These are phyloP conservation scores for Geodia barretti DNA, from an alignment of 37 sponge, comb jelly and placozoan species.

Conservation along the genomic window DNA sequence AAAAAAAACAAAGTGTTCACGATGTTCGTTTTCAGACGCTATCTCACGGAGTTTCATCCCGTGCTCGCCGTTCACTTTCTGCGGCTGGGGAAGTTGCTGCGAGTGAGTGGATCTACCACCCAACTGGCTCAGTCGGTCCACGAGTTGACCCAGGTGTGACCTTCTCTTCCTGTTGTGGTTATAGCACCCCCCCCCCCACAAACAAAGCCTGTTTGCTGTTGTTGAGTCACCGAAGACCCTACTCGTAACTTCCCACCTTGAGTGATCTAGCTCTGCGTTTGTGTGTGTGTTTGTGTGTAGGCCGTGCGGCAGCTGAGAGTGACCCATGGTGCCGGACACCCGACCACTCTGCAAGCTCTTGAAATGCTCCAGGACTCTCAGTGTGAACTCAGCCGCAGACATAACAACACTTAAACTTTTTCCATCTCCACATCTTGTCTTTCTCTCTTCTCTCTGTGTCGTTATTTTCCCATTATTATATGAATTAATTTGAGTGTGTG, in stretches of 20 bases:
- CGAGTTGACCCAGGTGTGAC: neutral
- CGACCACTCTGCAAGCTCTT: neutral
- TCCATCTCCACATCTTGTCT: too few species aligned
- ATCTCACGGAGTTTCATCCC: slow-evolving; percentile 20
- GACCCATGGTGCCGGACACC: slow-evolving; percentile 3
- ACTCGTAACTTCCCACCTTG: too few species aligned
- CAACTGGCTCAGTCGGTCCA: slow-evolving; percentile 3
- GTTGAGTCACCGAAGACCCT: too few species aligned
- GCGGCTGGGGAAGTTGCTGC: slow-evolving; percentile 44
- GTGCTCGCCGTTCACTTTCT: slow-evolving; percentile 33
- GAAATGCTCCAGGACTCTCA: slow-evolving; percentile 19
- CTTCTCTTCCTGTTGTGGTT: neutral
- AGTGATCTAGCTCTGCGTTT: too few species aligned
- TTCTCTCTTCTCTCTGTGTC: neutral
- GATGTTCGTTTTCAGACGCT: neutral
- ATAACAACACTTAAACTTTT: neutral
- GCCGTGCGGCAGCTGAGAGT: slow-evolving; percentile 5
- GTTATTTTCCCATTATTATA: slow-evolving; percentile 12
- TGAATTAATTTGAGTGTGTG: too few species aligned
- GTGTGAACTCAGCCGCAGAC: slow-evolving; percentile 7
- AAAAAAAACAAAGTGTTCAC: too few species aligned
- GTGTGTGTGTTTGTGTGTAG: neutral
- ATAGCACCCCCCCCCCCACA: neutral
- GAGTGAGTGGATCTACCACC: neutral
- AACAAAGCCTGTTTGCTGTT: too few species aligned